Base-by-base conservation (phyloP, 2,797 vertebrate genomes). In the Tragelaphus oryx region DNA sequence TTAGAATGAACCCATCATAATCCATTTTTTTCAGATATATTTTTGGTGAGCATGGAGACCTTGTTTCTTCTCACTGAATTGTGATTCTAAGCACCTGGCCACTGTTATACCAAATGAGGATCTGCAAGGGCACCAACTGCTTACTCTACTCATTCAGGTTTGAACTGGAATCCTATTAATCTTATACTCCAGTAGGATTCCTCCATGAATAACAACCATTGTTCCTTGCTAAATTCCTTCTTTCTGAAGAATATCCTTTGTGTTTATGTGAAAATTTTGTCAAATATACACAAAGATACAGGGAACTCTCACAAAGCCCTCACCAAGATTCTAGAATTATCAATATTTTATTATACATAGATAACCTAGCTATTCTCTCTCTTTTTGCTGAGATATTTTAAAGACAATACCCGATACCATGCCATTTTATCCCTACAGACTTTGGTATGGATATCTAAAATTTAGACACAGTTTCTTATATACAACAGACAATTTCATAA, bases 281-380 rank as follows among this genome's bases (percentile, higher is more conserved):
- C 50, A 89, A 54, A 62, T 59, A 41, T n/a, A 62, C 46, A 80
- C 60, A 93, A 84, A 93, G 60, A 93, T 80, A 50, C 11, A 65
- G 48, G 62, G 16, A 78, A 65, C 18, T 81, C 8, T 87, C 48
- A 90, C 4, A 82, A 87, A 82, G 14, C 6, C 12, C 57, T 55
- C 7, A 50, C 11, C 48, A 95, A 93, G 14, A 90, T 81, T 86
- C 37, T 81, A 65, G n/a, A 93, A 93, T 86, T 75, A 86, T 55
- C n/a, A 55, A 22, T 48, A 41, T n/a, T 76, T 95, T 81, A 2
- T 30, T n/a, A 57, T 20, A 22, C 4, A 50, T 86, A 78, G 12
- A 13, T 50, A 80, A 89, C 57, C 46, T 75, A 57, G n/a, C 78
- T 78, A 22, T 79, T 79, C 59, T 12, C 33, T 65, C 24, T 78